Conservation (phyloP, 2,888 invertebrate species). For the Drosophila dives region DNA sequence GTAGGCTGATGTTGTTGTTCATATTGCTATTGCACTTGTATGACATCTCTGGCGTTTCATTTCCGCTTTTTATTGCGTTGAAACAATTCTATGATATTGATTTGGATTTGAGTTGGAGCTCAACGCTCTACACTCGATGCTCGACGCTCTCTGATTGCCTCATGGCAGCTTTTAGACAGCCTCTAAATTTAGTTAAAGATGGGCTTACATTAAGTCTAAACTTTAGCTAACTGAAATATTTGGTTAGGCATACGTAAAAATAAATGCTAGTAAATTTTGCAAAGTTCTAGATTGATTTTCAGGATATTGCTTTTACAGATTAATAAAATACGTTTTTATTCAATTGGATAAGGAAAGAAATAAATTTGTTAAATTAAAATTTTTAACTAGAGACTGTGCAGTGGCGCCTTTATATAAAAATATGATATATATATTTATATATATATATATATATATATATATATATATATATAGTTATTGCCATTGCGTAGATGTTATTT, state of each 20-base stretch:
- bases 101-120: conserved; percentile 28
- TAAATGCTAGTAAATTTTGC: neutral
- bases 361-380: neutral
- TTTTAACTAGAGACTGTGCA: neutral
- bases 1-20: conserved; percentile 16
- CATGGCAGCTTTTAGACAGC: neutral
- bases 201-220: neutral
- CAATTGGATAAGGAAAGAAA: neutral
- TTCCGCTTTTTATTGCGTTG: conserved; percentile 54
- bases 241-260: neutral
- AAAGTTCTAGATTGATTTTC: neutral
- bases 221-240: neutral
- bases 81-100: conserved; percentile 64
- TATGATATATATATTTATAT: too few species aligned
- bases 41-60: conserved; percentile 66
- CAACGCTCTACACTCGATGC: neutral
- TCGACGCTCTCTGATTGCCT: conserved; percentile 2
- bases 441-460: neutral
- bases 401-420: neutral
- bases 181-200: neutral
- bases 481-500: neutral
- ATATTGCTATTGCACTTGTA: conserved; percentile 61
- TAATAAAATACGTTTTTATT: neutral
- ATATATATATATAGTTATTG: neutral
- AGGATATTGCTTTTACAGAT: neutral